phyloP scores from a whole-genome alignment of 2,113 vertebrate species.

The Anhinga anhinga region DNA sequence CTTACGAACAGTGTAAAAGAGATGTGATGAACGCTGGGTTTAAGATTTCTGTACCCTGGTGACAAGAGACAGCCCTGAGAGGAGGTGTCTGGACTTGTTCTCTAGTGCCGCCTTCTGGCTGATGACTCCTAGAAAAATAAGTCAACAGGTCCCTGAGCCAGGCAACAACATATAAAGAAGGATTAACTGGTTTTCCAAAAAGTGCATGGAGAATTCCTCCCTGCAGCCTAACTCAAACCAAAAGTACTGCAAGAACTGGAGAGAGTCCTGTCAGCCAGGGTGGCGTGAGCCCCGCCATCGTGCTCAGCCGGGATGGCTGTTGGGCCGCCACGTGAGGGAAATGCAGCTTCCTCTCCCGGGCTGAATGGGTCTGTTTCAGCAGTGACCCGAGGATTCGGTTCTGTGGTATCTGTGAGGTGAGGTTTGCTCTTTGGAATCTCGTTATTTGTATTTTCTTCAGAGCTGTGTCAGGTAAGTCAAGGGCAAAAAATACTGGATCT shows the following conservation, averaged over 20 bases:
- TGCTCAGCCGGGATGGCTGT: no score
- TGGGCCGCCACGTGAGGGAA: rapidly evolving
- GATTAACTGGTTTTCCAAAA: neutral
- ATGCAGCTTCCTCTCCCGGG: neutral
- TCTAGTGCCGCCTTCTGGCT: constrained; percentile 1
- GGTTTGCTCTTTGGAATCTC: neutral
- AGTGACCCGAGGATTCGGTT: neutral
- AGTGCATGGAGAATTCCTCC: neutral
- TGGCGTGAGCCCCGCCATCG: rapidly evolving
- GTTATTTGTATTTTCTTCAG: neutral
- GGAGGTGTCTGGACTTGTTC: neutral
- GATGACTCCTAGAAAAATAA: neutral
- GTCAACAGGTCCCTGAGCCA: neutral
- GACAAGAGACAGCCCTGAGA: neutral
- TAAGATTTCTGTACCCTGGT: neutral
- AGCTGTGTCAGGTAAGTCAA: neutral
- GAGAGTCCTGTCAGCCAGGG: no score
- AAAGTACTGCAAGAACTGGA: neutral
- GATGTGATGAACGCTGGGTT: neutral
- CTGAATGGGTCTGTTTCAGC: rapidly evolving
- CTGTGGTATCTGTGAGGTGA: neutral
- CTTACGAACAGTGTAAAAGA: neutral
- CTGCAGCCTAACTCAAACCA: neutral
- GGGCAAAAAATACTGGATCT: neutral
- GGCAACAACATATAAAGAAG: neutral